Evolutionary conservation across 2,113 vertebrate species (phyloP), one percentile per base, ranked within the genome.

Genomic region (Xiphophorus maculatus): DNA sequence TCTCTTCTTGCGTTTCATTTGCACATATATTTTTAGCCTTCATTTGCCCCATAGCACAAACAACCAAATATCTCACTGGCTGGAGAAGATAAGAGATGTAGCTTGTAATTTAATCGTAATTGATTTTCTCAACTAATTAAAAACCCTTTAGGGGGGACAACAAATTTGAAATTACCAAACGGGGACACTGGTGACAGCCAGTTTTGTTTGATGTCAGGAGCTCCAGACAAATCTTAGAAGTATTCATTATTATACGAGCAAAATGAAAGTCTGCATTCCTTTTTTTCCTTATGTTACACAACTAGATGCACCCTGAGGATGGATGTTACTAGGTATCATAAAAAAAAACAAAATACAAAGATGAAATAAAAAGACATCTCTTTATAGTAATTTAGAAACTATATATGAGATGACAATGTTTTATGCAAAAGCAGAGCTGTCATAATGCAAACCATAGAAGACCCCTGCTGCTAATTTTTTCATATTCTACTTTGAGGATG

Each of bases 71-170:
- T 77, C 73, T 88, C 37, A 27, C 88, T 86, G 88, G 78, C 77
- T 64, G 71, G 42, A 35, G 51, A 73, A 89, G 88, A 92, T 89
- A 87, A 87, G 77, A 82, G 54, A 40, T 51, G 78, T 86, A 81
- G 75, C 67, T 63, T 65, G 58, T 80, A 70, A 79, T 88, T 69
- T 70, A 70, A 65, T 74, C 48, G 73, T 81, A 82, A 91, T 82
- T 81, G 85, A 89, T 91, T 85, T 89, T 84, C 72, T 81, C 70
- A 40, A 84, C 71, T 89, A 88, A 86, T 83, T 84, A 85, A 84
- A 86, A 83, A 78, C 6, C 76, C 86, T 84, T 77, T 64, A 74
- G 74, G 80, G 69, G 25, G 70, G 63, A 74, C 30, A 83, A 74
- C 60, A 54, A 73, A 44, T 66, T 76, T 17, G 25, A 48, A 76